Evolutionary conservation across 2,113 vertebrate genomes (phyloP).

Genomic region (Benitochromis conjunctus): DNA sequence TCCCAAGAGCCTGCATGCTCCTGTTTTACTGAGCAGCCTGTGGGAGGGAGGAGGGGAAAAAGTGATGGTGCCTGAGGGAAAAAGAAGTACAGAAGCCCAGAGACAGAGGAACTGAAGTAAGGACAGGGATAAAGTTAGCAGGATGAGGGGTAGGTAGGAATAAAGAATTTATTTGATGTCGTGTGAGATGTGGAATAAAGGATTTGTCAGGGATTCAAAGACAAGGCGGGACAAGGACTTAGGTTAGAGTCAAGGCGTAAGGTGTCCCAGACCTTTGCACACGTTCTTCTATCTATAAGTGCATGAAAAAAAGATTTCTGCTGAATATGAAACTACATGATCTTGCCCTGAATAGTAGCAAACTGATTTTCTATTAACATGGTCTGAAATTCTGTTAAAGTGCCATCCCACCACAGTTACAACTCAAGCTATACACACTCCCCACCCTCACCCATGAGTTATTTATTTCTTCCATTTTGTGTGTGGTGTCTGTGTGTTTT

Average conservation of each 20-base stretch:
- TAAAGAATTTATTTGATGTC: background rate
- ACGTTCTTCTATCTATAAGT: background rate
- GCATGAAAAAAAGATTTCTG: background rate
- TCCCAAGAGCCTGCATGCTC: constrained; percentile 51
- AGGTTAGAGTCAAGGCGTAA: constrained; percentile 27
- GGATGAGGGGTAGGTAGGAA: constrained; percentile 4
- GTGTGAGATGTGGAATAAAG: background rate
- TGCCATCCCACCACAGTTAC: constrained; percentile 12
- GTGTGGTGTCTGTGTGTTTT: background rate
- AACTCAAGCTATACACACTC: constrained; percentile 6
- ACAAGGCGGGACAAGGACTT: background rate
- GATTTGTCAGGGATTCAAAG: background rate
- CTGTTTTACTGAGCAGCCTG: constrained; percentile 57
- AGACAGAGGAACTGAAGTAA: background rate
- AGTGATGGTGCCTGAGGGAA: constrained; percentile 27
- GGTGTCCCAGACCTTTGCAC: constrained; percentile 40
- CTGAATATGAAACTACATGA: background rate
- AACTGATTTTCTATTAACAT: background rate
- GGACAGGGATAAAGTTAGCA: background rate
- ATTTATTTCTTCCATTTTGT: constrained; percentile 9
- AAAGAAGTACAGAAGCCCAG: constrained; percentile 9
- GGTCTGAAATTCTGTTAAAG: background rate
- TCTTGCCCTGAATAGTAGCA: background rate
- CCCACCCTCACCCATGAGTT: constrained; percentile 14
- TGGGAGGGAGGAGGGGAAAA: constrained; percentile 33